Conservation (phyloP, 2,888 invertebrate species). For the Temnothorax ravouxi region DNA sequence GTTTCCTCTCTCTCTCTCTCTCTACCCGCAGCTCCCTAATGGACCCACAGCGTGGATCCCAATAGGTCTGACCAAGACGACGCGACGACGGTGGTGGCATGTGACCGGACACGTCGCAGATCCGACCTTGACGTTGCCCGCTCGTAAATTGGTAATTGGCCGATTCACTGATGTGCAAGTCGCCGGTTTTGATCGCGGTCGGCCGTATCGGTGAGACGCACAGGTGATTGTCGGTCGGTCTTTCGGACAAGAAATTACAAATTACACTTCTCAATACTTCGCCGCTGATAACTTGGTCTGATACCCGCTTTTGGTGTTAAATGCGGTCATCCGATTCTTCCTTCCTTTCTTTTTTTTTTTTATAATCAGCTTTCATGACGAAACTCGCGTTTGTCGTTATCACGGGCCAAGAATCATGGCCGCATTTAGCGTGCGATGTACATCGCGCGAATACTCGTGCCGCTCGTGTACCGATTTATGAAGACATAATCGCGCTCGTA, state of each 20-base stretch:
- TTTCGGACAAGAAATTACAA: conserved; percentile 10
- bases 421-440: conserved; percentile 15
- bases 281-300: not conserved
- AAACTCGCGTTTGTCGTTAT: conserved; percentile 21
- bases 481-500: conserved; percentile 22
- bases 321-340: no score
- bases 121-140: conserved; percentile 69
- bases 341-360: not conserved
- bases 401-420: conserved; percentile 34
- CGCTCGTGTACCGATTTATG: not conserved
- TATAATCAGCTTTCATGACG: not conserved
- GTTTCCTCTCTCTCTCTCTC: conserved; percentile 47
- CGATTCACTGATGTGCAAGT: conserved; percentile 65
- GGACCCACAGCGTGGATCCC: conserved; percentile 29
- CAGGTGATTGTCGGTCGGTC: conserved; percentile 36
- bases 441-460: conserved; percentile 16
- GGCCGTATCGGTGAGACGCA: conserved; percentile 61
- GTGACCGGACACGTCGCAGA: conserved; percentile 75
- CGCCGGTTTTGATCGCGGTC: conserved; percentile 59
- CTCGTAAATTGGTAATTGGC: conserved; percentile 77
- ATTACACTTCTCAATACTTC: not conserved
- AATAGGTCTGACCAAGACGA: conserved; percentile 59
- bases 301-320: not conserved
- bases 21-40: conserved; percentile 61
- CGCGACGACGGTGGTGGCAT: conserved; percentile 57